These are phyloP conservation scores for Tanytarsus gracilentus DNA, from an alignment of 2,888 invertebrate species.

Conservation along the genomic window DNA sequence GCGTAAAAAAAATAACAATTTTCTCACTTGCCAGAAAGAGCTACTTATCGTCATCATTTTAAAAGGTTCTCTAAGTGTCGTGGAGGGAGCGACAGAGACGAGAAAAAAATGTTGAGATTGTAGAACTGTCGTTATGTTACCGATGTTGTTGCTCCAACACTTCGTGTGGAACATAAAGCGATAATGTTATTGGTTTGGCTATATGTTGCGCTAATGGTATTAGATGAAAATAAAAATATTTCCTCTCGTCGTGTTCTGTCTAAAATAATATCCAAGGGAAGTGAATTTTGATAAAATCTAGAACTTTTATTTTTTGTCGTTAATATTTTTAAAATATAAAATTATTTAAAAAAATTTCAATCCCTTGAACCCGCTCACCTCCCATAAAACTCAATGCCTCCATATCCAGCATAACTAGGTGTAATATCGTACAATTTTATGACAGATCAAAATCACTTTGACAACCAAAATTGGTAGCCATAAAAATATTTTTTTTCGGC, in stretches of 20 bases:
- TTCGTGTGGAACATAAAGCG: background rate
- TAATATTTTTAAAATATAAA: too few species aligned
- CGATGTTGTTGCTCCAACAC: background rate
- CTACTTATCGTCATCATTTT: background rate
- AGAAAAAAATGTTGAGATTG: too few species aligned
- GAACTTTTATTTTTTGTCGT: too few species aligned
- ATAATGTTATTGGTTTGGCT: constrained; percentile 14
- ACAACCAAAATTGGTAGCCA: constrained; percentile 1
- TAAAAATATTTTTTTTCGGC: background rate
- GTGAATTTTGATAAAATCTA: too few species aligned
- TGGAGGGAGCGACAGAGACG: background rate
- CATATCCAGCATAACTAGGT: too few species aligned
- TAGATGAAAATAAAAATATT: background rate
- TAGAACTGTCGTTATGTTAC: background rate
- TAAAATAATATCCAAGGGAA: too few species aligned
- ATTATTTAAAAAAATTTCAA: too few species aligned
- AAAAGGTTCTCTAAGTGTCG: constrained; percentile 1
- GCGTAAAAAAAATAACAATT: background rate
- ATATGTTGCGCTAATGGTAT: constrained; percentile 12
- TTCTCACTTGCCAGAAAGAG: too few species aligned
- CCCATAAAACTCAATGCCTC: too few species aligned
- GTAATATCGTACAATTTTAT: constrained; percentile 1
- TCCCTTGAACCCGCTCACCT: too few species aligned
- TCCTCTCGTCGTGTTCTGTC: background rate
- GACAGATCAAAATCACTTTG: constrained; percentile 24